Base-by-base conservation (phyloP, 2,113 vertebrate genomes). In the Furnarius figulus region DNA sequence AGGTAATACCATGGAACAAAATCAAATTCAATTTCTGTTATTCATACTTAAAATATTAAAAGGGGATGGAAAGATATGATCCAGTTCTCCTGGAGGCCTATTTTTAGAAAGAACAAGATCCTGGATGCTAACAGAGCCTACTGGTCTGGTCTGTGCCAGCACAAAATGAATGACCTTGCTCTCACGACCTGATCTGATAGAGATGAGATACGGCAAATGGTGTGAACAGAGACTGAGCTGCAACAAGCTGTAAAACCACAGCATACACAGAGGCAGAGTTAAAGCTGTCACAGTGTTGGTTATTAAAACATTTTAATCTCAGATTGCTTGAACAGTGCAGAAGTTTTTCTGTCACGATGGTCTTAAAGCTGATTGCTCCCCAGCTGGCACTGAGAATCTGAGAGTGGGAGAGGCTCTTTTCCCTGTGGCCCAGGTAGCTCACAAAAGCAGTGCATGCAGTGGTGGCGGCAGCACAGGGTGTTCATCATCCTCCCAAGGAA, bases 51-150 rank as follows among this genome's bases (percentile, higher is more conserved):
- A 91, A 95, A 85, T 87, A 85, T 85, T 94, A 91, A 89, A 92
- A 76, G 30, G 10, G 16, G 16, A 37, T 49, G 62, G 72, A 42
- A 91, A 70, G 63, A 90, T 50, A 74, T 1, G 9, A 85, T 66
- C 70, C 75, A 85, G 63, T 67, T 73, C 71, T 83, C 31, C 47
- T 53, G 46, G 40, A 83, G 24, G 25, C 37, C 49, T 93, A 79
- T 92, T 90, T 96, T 93, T 88, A 86, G 90, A 88, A 85, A 90
- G 81, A 91, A 87, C 75, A 90, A 85, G 50, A 39, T 83, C 50
- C 72, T 73, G 67, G 71, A 86, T 90, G 63, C 63, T 90, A 90
- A 35, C 72, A 86, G 87, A 88, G 46, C 33, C 63, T 83, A 86
- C 66, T 70, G 65, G 63, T 50, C 71, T 84, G n/a, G 50, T 77